Conservation (phyloP, 92 coral and sea anemone species). For the Phymanthus crucifer region DNA sequence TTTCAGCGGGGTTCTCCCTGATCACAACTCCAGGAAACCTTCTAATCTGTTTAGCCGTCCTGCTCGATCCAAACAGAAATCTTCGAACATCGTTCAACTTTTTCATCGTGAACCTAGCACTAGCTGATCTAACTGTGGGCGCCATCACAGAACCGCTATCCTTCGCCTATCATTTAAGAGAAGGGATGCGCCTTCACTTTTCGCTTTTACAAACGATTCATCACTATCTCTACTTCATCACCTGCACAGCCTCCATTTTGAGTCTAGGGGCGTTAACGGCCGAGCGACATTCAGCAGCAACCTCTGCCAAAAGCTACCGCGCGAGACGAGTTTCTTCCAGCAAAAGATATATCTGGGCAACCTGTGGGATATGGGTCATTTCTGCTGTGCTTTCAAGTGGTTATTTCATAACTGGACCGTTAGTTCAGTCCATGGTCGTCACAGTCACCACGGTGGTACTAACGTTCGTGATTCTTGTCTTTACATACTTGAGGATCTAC, state of each 20-base stretch:
- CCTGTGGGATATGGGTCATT: constrained; percentile 24
- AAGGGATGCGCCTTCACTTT: constrained; percentile 24
- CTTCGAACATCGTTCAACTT: constrained; percentile 49
- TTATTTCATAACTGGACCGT: constrained; percentile 35
- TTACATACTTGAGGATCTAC: constrained; percentile 32
- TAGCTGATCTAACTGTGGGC: constrained; percentile 37
- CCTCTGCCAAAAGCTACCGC: constrained; percentile 28
- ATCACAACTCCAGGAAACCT: constrained; percentile 42
- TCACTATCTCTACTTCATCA: constrained; percentile 32
- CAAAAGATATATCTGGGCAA: constrained; percentile 1
- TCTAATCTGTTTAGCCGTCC: constrained; percentile 25
- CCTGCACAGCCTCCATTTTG: constrained; percentile 38
- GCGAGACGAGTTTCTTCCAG: constrained; percentile 7
- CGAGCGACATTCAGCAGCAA: constrained; percentile 36
- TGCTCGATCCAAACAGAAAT: constrained; percentile 26
- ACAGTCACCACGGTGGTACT: constrained; percentile 18
- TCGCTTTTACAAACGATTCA: constrained; percentile 9
- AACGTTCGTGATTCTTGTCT: constrained; percentile 25
- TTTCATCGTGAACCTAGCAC: constrained; percentile 40
- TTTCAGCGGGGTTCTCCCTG: constrained; percentile 24
- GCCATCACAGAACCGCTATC: constrained; percentile 41
- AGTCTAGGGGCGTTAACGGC: constrained; percentile 42
- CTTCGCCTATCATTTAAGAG: constrained; percentile 30
- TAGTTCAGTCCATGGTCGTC: constrained; percentile 22
- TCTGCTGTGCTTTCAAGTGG: constrained; percentile 16